Conservation (phyloP, 2,113 vertebrate genomes). For the Anarhynchus alexandrinus region DNA sequence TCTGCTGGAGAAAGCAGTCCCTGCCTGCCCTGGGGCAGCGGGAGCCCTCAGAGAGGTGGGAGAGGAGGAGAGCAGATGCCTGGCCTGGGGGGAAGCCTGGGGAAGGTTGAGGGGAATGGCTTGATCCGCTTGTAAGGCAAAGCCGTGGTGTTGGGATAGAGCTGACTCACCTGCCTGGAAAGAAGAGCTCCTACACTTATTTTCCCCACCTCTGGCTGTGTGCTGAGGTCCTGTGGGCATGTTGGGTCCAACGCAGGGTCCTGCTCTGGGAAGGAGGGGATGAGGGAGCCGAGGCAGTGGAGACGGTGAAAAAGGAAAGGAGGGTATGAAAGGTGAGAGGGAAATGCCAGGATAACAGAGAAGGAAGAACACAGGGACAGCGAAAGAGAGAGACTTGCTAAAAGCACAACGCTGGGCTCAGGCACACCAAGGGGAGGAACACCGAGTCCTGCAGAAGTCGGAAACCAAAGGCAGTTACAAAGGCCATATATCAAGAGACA, state of each 20-base stretch:
- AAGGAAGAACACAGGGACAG: not conserved
- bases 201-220: not conserved
- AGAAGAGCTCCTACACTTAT: not conserved
- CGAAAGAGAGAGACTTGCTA: not conserved
- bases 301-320: not conserved
- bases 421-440: not conserved
- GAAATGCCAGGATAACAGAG: not conserved
- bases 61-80: not conserved
- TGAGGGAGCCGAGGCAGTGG: not conserved
- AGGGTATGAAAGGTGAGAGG: not conserved
- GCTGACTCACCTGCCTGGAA: not conserved
- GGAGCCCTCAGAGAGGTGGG: not conserved
- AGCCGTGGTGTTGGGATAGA: not conserved
- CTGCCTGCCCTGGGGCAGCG: not conserved
- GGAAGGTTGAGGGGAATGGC: not conserved
- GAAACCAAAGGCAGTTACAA: not conserved
- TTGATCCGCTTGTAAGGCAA: not conserved
- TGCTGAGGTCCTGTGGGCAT: not conserved
- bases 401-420: not conserved
- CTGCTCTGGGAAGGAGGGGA: not conserved
- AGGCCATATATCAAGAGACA: not conserved
- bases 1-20: not conserved
- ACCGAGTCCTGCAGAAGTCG: not conserved
- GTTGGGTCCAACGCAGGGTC: not conserved
- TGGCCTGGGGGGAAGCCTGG: not conserved